phyloP scores from a whole-genome alignment of 2,888 invertebrate genomes.

The Drosophila neutralis region DNA sequence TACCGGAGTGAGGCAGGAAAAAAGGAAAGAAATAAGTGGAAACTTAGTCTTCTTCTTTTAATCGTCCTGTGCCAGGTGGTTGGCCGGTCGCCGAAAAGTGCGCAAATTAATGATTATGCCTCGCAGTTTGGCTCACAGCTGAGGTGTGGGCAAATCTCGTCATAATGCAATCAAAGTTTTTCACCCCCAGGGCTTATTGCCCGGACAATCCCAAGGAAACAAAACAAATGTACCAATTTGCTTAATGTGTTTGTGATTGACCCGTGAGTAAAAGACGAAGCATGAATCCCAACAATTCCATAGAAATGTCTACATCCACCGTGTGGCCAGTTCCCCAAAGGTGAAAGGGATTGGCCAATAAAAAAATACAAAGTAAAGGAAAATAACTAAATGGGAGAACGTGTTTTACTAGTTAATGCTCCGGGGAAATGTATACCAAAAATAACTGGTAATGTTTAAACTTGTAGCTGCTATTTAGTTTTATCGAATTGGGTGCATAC shows the following conservation, averaged over 20 bases:
- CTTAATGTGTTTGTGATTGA: conserved; percentile 73
- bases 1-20: conserved; percentile 13
- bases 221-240: conserved; percentile 68
- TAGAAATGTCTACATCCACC: conserved; percentile 20
- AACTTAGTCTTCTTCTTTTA: conserved; percentile 27
- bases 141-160: conserved; percentile 64
- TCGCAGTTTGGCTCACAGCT: conserved; percentile 30
- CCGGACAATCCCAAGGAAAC: conserved; percentile 26
- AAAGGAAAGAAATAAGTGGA: conserved; percentile 41
- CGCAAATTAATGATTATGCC: conserved; percentile 74
- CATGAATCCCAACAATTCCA: conserved; percentile 8
- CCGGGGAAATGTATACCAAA: conserved; percentile 11
- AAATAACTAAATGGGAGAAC: conserved; percentile 2
- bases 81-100: conserved; percentile 45
- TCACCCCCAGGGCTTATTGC: conserved; percentile 59
- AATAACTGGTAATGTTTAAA: neutral
- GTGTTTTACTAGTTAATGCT: conserved; percentile 24
- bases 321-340: conserved; percentile 23
- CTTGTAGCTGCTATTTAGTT: neutral
- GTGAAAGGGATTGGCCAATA: conserved; percentile 29
- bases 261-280: conserved; percentile 35
- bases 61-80: conserved; percentile 52
- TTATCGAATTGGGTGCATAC: neutral
- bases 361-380: neutral
- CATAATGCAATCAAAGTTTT: conserved; percentile 73